Percentiles rank a stretch among this genome's conserved stretches.
These are phyloP conservation scores for Ceyx erithaca DNA, from an alignment of 2,797 vertebrate genomes.

Conservation along the genomic window DNA sequence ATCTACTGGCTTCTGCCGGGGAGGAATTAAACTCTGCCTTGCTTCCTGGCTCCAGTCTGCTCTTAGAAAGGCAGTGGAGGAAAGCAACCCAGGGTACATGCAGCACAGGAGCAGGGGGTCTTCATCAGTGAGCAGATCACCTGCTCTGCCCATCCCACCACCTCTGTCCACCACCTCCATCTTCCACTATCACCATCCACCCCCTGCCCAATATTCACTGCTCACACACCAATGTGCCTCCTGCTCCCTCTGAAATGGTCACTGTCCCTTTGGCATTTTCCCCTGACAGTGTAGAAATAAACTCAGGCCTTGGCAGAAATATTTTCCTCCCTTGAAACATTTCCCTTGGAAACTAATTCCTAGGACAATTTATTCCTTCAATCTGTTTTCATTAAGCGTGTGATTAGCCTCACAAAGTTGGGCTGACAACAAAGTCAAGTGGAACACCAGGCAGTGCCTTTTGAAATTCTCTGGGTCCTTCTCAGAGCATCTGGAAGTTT, in stretches of 20 bases:
- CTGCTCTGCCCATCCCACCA: neutral
- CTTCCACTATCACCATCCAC: neutral
- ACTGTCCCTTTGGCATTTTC: neutral
- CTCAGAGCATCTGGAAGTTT: neutral
- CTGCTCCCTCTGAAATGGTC: neutral
- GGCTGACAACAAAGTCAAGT: neutral
- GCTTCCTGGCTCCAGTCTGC: neutral
- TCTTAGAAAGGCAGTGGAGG: neutral
- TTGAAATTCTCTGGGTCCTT: neutral
- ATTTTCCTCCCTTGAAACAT: neutral
- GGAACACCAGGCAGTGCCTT: neutral
- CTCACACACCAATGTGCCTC: neutral
- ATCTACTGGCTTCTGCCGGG: neutral
- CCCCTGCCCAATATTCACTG: neutral
- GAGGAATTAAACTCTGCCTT: neutral
- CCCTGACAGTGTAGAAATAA: fast-evolving
- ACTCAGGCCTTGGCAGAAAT: neutral
- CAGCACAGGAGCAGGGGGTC: neutral
- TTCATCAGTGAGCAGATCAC: neutral
- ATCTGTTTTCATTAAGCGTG: fast-evolving
- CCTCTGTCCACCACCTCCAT: no score
- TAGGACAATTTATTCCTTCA: neutral
- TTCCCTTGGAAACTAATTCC: neutral
- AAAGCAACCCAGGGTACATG: neutral
- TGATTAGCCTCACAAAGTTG: neutral